A percentile compares a stretch with the other conserved stretches of the same genome.
These are phyloP conservation scores for Achroia grisella DNA, from an alignment of 1,140 invertebrate genomes.

Conservation along the genomic window DNA sequence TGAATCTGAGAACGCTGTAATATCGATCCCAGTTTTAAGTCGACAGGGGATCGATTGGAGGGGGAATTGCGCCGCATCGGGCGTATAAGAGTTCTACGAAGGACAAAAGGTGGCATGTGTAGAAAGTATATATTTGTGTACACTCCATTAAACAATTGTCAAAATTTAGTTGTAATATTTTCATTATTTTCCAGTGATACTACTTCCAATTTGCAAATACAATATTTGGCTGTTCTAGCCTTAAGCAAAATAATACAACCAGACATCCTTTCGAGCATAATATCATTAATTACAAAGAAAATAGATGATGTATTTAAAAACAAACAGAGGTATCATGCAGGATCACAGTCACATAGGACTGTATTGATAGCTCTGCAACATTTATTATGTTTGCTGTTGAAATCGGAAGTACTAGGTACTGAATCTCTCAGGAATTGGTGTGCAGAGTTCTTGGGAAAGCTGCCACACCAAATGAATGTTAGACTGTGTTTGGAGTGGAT, in stretches of 20 bases:
- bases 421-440: constrained; percentile 27
- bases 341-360: constrained; percentile 38
- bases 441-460: constrained; percentile 36
- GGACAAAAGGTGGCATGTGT: too few species aligned
- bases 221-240: constrained; percentile 26
- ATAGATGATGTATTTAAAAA: constrained; percentile 46
- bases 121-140: too few species aligned
- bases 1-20: too few species aligned
- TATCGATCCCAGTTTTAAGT: too few species aligned
- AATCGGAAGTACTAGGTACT: constrained; percentile 19
- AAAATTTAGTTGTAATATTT: neutral
- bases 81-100: too few species aligned
- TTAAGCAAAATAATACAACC: constrained; percentile 33
- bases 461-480: constrained; percentile 51
- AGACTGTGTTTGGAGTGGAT: constrained; percentile 51
- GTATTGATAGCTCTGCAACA: constrained; percentile 38
- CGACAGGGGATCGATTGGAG: too few species aligned
- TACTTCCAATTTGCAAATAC: constrained; percentile 43
- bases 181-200: constrained; percentile 28
- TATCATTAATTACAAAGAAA: constrained; percentile 28
- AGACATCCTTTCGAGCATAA: constrained; percentile 27
- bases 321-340: constrained; percentile 53
- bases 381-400: constrained; percentile 32
- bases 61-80: too few species aligned
- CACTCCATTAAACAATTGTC: too few species aligned